Evolutionary conservation across 2,888 invertebrate genomes (phyloP).

Genomic region (Nipponacmea schrenckii): DNA sequence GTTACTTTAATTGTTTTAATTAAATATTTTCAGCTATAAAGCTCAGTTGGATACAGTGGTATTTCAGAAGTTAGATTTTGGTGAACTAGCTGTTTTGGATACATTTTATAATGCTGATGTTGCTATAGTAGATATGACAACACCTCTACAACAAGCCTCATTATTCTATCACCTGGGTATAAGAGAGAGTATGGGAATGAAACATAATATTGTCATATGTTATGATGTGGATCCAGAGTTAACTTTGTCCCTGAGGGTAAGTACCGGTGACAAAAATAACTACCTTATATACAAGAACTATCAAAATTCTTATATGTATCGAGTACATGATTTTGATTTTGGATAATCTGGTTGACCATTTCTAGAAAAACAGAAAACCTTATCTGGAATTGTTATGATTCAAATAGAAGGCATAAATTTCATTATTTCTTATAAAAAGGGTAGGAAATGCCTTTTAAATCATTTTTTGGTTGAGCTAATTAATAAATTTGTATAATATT

Average conservation of each 20-base stretch:
- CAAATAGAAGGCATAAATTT: too few species aligned
- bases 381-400: too few species aligned
- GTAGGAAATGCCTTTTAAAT: too few species aligned
- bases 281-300: background rate
- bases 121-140: constrained; percentile 91
- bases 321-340: too few species aligned
- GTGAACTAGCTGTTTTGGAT: constrained; percentile 93
- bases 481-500: background rate
- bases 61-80: constrained; percentile 97
- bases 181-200: constrained; percentile 97
- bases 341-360: too few species aligned
- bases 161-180: constrained; percentile 97
- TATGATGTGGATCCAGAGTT: constrained; percentile 83
- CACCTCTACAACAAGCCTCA: constrained; percentile 87
- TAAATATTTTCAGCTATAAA: constrained; percentile 47
- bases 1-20: too few species aligned
- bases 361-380: too few species aligned
- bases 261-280: constrained; percentile 17
- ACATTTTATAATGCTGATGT: constrained; percentile 99
- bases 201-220: constrained; percentile 79
- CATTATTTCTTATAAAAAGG: too few species aligned
- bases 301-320: too few species aligned
- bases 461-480: too few species aligned
- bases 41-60: constrained; percentile 55
- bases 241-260: constrained; percentile 87